These are phyloP conservation scores for Polydrusus pterygomalis DNA, from an alignment of 2,888 invertebrate species.

Conservation along the genomic window DNA sequence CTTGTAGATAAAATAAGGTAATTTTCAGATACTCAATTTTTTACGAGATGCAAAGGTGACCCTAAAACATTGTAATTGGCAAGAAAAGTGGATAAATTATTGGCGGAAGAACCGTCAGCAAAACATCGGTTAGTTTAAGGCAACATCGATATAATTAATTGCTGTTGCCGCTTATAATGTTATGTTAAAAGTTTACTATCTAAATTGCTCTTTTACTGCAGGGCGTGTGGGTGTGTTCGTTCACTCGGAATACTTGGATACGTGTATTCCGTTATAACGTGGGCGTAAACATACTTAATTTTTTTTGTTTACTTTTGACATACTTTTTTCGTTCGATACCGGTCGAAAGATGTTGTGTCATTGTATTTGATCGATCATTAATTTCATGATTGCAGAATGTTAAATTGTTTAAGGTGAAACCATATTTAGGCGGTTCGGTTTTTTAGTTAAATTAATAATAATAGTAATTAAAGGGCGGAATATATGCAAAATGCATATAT, in stretches of 20 bases:
- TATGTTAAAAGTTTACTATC: slow-evolving; percentile 9
- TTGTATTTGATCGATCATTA: neutral
- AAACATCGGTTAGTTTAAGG: slow-evolving; percentile 51
- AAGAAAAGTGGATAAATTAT: slow-evolving; percentile 59
- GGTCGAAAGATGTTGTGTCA: slow-evolving; percentile 21
- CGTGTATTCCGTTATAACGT: slow-evolving; percentile 32
- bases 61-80: slow-evolving; percentile 49
- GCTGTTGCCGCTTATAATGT: slow-evolving; percentile 45
- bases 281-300: slow-evolving; percentile 35
- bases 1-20: too few relatives aligned
- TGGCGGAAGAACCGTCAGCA: slow-evolving; percentile 46
- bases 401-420: neutral
- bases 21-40: too few relatives aligned
- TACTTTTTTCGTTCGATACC: slow-evolving; percentile 9
- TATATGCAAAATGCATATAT: too few relatives aligned
- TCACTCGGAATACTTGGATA: slow-evolving; percentile 15
- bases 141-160: slow-evolving; percentile 55
- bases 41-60: too few relatives aligned
- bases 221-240: slow-evolving; percentile 38
- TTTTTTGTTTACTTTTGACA: slow-evolving; percentile 17
- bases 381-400: neutral
- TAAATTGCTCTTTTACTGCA: slow-evolving; percentile 42
- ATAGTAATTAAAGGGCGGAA: too few relatives aligned
- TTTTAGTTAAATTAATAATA: too few relatives aligned
- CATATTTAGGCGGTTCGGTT: neutral